Evolutionary conservation across 2,888 invertebrate genomes (phyloP).

Genomic region (Cheilosia scutellata): DNA sequence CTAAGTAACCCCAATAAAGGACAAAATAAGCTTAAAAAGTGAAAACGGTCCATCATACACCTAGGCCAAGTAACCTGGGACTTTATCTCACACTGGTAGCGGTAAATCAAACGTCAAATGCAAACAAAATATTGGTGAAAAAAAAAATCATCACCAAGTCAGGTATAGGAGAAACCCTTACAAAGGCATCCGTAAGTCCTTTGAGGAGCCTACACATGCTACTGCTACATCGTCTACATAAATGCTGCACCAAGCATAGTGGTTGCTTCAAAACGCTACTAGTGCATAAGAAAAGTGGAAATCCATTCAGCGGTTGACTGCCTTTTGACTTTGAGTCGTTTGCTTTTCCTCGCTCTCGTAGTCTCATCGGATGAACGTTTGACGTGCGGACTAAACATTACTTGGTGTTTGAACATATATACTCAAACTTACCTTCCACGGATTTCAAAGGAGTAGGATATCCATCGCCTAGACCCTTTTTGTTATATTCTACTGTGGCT

Average conservation of each 20-base stretch:
- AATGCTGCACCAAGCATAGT: constrained; percentile 26
- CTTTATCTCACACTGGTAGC: constrained; percentile 26
- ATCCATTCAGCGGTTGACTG: constrained; percentile 31
- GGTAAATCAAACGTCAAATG: constrained; percentile 72
- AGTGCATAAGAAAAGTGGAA: constrained; percentile 28
- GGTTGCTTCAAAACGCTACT: constrained; percentile 22
- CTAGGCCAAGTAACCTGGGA: constrained; percentile 21
- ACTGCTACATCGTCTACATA: constrained; percentile 11
- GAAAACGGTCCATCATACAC: constrained; percentile 25
- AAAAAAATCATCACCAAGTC: constrained; percentile 5
- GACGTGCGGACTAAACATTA: constrained; percentile 13
- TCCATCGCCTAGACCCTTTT: background rate
- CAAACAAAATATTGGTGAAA: constrained; percentile 46
- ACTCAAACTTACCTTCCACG: background rate
- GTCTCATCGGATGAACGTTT: constrained; percentile 8
- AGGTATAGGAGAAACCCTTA: constrained; percentile 2
- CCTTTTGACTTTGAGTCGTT: constrained; percentile 45
- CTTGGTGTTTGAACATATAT: constrained; percentile 16
- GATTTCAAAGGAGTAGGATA: constrained; percentile 16
- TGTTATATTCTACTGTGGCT: background rate
- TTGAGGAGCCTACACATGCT: constrained; percentile 16
- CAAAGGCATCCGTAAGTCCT: constrained; percentile 23
- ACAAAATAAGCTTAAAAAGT: constrained; percentile 12
- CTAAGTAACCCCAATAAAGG: constrained; percentile 17
- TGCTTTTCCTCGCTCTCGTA: background rate